A percentile compares a stretch with the other conserved stretches of the same genome.
These are phyloP conservation scores for Clupea harengus DNA, from an alignment of 2,113 vertebrate species.

Conservation along the genomic window DNA sequence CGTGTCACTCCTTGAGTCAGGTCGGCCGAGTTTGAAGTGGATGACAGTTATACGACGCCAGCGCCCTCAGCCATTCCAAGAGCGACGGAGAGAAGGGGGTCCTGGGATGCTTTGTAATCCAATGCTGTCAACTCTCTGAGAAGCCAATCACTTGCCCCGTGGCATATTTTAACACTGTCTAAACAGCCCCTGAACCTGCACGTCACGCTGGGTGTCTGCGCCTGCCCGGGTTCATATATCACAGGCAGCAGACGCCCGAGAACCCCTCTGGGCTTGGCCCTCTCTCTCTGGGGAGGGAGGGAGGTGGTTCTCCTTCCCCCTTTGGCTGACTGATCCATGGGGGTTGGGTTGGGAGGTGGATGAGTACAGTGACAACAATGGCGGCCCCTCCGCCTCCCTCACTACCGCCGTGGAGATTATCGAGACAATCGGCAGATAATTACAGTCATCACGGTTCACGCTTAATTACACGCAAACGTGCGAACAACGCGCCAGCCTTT, in stretches of 20 bases:
- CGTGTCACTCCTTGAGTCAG: background rate
- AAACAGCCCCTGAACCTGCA: conserved; percentile 53
- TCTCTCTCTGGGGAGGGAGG: background rate
- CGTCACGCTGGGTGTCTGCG: conserved; percentile 57
- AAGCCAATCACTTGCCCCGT: conserved; percentile 54
- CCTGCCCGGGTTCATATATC: conserved; percentile 61
- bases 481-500: conserved; percentile 46
- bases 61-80: conserved; percentile 30
- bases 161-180: conserved; percentile 52
- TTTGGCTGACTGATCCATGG: background rate
- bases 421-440: conserved; percentile 72
- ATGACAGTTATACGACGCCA: conserved; percentile 11
- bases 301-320: conserved; percentile 15
- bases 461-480: conserved; percentile 67
- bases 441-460: conserved; percentile 64
- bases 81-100: conserved; percentile 22
- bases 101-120: conserved; percentile 53
- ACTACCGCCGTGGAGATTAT: conserved; percentile 47
- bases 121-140: conserved; percentile 45
- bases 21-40: background rate
- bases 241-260: conserved; percentile 44
- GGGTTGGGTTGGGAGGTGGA: background rate
- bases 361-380: background rate
- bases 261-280: conserved; percentile 27
- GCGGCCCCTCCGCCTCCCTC: conserved; percentile 45